A percentile compares a stretch with the other conserved stretches of the same genome.
These are phyloP conservation scores for Ptychobarbus kaznakovi DNA, from an alignment of 2,797 vertebrate genomes.

Conservation along the genomic window DNA sequence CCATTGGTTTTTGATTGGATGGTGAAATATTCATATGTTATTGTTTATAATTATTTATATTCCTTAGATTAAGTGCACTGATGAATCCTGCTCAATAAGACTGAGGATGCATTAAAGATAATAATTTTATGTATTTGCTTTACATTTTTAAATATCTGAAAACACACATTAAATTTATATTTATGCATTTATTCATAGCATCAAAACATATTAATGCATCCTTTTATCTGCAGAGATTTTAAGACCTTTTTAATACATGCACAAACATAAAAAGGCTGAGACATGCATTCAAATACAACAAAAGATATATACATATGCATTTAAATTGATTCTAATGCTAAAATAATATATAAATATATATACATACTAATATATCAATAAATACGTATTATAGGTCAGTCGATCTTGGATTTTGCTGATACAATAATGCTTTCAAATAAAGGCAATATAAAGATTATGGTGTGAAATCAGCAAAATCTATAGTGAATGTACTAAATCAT, in stretches of 20 bases:
- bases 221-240: background rate
- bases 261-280: background rate
- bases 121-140: background rate
- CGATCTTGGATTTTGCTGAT: background rate
- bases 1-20: background rate
- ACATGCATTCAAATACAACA: background rate
- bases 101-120: background rate
- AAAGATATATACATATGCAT: background rate
- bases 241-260: too few relatives aligned
- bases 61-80: too few relatives aligned
- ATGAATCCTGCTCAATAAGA: background rate
- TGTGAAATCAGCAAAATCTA: background rate
- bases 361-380: background rate
- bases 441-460: background rate
- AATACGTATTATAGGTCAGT: background rate
- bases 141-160: background rate
- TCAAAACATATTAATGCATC: background rate
- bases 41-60: background rate
- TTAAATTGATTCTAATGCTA: background rate
- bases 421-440: background rate
- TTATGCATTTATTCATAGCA: background rate
- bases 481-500: background rate
- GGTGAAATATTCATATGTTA: background rate
- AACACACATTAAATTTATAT: background rate
- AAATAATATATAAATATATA: background rate